Base-by-base conservation (phyloP, 2,797 vertebrate genomes). In the Heliangelus exortis region DNA sequence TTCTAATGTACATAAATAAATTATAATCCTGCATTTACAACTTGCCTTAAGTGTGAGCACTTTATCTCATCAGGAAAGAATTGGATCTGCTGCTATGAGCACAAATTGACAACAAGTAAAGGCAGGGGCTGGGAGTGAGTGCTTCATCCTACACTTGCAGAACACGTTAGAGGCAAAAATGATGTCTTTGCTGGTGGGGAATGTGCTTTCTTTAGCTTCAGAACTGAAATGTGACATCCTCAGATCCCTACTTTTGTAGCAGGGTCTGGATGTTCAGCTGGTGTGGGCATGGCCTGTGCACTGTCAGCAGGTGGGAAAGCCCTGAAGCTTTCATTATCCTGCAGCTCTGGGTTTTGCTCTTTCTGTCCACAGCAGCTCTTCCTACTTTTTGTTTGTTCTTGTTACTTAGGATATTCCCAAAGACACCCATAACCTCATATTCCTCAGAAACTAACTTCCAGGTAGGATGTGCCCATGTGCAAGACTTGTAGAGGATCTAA, bases 1-100 rank as follows among this genome's bases (percentile, higher is more conserved):
- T 96, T 94, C 80, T 94, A 74, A 82, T 87, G 83, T 74, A 65
- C 85, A 34, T 92, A 92, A 92, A 95, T 90, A 90, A 95, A 90
- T 92, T 54, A 95, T 16, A 89, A 83, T 8, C 61, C n/a, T 51
- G n/a, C 67, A 10, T 90, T 88, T 79, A 29, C 83, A 65, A 19
- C 79, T 57, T 69, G 83, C 77, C 77, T 86, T 73, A 43, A 47
- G 41, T 83, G 10, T 45, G 51, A 87, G 81, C 7, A 4, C 84
- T 95, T 93, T 92, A 92, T 95, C 93, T 72, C 78, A 28, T 53
- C 65, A 31, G 86, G 82, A 53, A 36, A 45, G 83, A 72, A 31
- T 39, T 23, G 73, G 65, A 50, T 39, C 47, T 72, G 58, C 58
- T 68, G 61, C 83, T 39, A 1, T 41, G 69, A 15, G 3, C 92